Evolutionary conservation across 2,113 vertebrate species (phyloP).

Genomic region (Hippocampus zosterae): DNA sequence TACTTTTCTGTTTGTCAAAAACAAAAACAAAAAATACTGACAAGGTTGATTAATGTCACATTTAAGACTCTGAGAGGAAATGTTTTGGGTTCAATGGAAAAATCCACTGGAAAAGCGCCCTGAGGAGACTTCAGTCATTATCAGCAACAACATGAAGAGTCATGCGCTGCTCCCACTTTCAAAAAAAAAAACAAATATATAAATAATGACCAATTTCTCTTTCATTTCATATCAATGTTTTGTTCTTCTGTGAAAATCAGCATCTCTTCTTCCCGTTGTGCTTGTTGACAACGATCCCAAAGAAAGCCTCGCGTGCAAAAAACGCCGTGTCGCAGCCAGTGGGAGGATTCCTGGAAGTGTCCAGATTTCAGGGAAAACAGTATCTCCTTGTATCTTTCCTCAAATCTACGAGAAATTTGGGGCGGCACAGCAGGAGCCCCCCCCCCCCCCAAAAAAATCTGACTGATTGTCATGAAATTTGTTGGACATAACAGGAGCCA

Average conservation of each 20-base stretch:
- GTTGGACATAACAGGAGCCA: too few relatives aligned
- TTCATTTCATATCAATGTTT: background rate
- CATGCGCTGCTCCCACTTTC: background rate
- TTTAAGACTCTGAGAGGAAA: background rate
- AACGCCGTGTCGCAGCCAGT: background rate
- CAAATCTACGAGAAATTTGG: too few relatives aligned
- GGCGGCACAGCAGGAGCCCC: too few relatives aligned
- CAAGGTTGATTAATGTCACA: background rate
- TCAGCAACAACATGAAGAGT: background rate
- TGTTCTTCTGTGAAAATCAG: background rate
- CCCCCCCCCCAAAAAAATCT: too few relatives aligned
- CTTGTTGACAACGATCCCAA: background rate
- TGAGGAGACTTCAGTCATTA: background rate
- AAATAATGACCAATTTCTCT: background rate
- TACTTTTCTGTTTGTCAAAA: background rate
- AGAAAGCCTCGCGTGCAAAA: background rate
- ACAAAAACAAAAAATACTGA: too few relatives aligned
- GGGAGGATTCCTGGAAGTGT: background rate
- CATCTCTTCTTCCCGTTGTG: background rate
- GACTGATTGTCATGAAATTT: too few relatives aligned
- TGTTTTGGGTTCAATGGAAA: background rate
- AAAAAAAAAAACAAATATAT: background rate
- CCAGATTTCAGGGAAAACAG: background rate
- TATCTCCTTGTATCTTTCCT: background rate
- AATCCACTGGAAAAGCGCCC: background rate